Evolutionary conservation across 2,888 invertebrate genomes (phyloP), one percentile per base, ranked within the genome.

Genomic region (Dolichopus griseipennis): DNA sequence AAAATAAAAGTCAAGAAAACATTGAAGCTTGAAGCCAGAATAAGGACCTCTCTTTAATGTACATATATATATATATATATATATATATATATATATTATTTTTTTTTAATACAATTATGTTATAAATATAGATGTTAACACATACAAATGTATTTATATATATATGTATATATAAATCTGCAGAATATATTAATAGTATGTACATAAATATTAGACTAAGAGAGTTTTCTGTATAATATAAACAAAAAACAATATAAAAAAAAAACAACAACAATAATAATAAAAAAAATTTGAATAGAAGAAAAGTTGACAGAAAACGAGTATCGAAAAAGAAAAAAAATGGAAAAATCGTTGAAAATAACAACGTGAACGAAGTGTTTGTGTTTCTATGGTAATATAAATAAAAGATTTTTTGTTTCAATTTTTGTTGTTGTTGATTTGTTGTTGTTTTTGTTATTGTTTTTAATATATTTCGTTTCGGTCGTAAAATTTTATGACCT

Each of bases 401-500:
- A 37, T n/a, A n/a, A 10, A 37, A 12, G 12, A 37, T 37, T 37
- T 4, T 37, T 7, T 43, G 7, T 43, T 43, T 43, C 12, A 10
- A 10, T 43, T 43, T 43, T 15, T 43, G 12, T 43, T 43, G 3
- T 43, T 43, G 7, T 15, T 9, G 15, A 6, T 18, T 52, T 52
- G 10, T 52, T 18, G 6, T 52, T 18, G 9, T 52, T 52, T 15
- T 52, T 52, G 27, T 52, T 52, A 12, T 18, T 52, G 52, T 52
- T 52, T 52, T 52, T 52, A 52, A 3, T 52, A 6, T 18, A 18
- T 52, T 52, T 52, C 52, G 52, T 52, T 52, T 52, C 52, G 52
- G 52, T 52, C 52, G 52, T 52, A 52, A 52, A 52, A 52, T 52
- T 52, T 52, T 52, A 52, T 52, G 52, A 52, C 52, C 52, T 52